Base-by-base conservation (phyloP, 2,113 vertebrate species). In the Pseudonaja textilis region DNA sequence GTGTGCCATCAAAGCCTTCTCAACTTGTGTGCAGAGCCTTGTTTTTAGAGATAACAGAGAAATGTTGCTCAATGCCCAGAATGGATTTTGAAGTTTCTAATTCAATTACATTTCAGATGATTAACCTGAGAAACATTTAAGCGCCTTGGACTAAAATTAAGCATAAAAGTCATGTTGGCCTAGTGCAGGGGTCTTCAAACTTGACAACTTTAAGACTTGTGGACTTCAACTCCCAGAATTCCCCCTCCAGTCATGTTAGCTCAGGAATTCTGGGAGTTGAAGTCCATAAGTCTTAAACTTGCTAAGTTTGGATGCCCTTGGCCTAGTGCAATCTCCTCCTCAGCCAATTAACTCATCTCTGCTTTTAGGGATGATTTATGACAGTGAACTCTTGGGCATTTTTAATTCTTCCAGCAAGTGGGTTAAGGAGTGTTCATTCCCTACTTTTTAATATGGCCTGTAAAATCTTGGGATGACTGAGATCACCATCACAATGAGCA, bases 61-160 rank as follows among this genome's bases (percentile, higher is more conserved):
- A 94, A 93, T 87, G 34, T 55, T 89, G 89, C 50, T 86, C 94
- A 90, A 39, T 87, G 89, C 93, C 94, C 87, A 91, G 54, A 50
- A 86, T 93, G 56, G 86, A 34, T 94, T 95, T 85, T 95, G 94
- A 91, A 47, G 55, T 26, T n/a, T 88, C 47, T 52, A 92, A 87
- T 88, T 86, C 59, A 56, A 59, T 29, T 50, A 45, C 3, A 18
- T 45, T 87, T 87, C 56, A 88, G 7, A 45, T 64, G 54, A 92
- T 92, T 64, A 92, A n/a, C 34, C 11, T 87, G 81, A 56, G 55
- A 34, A 50, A 50, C n/a, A 34, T 90, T 74, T 74, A 47, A 90
- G n/a, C 12, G 9, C 20, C 20, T 12, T 4, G 29, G 25, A 56
- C 16, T 56, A 61, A 47, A 61, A 50, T 64, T 64, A 20, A 87